Base-by-base conservation (phyloP, 2,888 invertebrate species). In the Trichopria drosophilae region DNA sequence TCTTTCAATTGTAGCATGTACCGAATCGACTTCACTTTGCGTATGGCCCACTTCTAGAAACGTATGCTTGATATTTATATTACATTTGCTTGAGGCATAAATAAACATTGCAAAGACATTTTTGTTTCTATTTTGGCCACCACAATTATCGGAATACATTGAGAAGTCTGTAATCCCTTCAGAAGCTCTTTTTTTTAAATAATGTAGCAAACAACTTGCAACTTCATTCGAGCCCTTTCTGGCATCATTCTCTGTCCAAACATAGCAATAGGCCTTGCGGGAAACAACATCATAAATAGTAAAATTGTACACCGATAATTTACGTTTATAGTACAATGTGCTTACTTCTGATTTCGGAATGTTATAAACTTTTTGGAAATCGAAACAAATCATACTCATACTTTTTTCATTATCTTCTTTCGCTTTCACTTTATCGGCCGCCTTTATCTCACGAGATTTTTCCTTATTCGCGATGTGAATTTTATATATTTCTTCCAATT, bases 111-210 rank as follows among this genome's bases (percentile, higher is more conserved):
- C 55, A 50, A 60, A 63, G 18, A 63, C 57, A 32, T 56, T 50
- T 32, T 58, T 51, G 35, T 63, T 65, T 26, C 59, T 32, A 51
- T 64, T 66, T 56, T 64, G 63, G 15, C 65, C 62, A 19, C 53
- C 43, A 24, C 59, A 61, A 40, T 62, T 65, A 48, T 64, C 64
- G 26, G 62, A 64, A 55, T 55, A 65, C 37, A 65, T 64, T 16
- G 51, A 28, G 43, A 59, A 64, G 16, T 61, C 56, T 32, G 51
- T 57, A 22, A 41, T 55, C 6, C 49, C 55, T 50, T 52, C 24
- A 18, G 18, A 18, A 22, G 41, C 45, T 18, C 26, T 45, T 31
- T 23, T 42, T 28, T 26, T 22, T 10, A 44, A 22, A 22, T 37
- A 44, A 18, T 44, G n/a, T 7, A 48, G 22, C 29, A 48, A 7